Evolutionary conservation across 2,797 vertebrate species (phyloP).

Genomic region (Sebastes taczanowskii): DNA sequence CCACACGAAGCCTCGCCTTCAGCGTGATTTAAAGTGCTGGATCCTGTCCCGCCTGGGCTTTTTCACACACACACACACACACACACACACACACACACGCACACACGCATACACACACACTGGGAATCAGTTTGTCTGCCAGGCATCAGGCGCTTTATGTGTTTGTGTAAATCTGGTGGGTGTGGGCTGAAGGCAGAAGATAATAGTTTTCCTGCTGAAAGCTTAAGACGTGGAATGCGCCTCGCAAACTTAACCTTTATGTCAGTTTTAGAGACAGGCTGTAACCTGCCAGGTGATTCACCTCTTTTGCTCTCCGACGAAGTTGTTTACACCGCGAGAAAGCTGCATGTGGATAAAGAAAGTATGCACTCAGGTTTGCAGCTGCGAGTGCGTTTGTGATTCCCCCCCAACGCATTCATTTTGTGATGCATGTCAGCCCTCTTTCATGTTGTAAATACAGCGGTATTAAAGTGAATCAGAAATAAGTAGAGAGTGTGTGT

Average conservation of each 20-base stretch:
- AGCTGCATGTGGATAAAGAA: background rate
- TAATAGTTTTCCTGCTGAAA: conserved; percentile 42
- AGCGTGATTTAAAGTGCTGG: conserved; percentile 19
- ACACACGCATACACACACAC: background rate
- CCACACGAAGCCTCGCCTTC: background rate
- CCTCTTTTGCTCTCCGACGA: conserved; percentile 7
- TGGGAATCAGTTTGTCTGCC: conserved; percentile 3
- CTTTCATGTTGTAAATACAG: conserved; percentile 50
- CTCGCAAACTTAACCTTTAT: conserved; percentile 20
- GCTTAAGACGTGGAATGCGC: conserved; percentile 52
- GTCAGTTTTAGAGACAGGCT: conserved; percentile 51
- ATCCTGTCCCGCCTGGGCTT: background rate
- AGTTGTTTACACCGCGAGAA: conserved; percentile 34
- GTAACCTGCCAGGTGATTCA: conserved; percentile 65
- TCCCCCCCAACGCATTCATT: conserved; percentile 6
- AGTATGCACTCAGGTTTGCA: background rate
- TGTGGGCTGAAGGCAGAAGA: conserved; percentile 24
- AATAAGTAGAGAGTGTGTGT: conserved; percentile 14
- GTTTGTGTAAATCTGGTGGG: conserved; percentile 26
- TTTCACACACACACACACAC: background rate
- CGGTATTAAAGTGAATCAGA: conserved; percentile 44
- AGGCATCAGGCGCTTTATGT: conserved; percentile 19
- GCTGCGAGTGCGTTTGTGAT: conserved; percentile 1
- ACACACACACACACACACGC: background rate
- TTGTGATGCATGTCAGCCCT: conserved; percentile 7